phyloP scores from a whole-genome alignment of 1,140 invertebrate species.

The Grapholita molesta region DNA sequence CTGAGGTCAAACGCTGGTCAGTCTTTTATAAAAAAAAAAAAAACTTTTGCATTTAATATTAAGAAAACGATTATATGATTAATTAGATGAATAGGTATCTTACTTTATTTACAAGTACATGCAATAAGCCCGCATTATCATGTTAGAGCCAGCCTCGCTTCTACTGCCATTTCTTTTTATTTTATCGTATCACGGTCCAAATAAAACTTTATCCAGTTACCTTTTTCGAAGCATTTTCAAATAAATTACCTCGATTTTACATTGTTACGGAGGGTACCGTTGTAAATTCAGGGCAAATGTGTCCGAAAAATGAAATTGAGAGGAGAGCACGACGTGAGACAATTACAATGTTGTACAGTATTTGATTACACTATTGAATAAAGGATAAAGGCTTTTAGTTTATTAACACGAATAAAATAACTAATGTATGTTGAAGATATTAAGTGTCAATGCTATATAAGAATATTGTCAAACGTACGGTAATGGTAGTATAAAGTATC shows the following conservation, averaged over 20 bases:
- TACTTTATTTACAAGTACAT: not conserved
- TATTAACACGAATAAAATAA: too few species aligned
- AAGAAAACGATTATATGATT: too few species aligned
- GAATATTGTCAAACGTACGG: too few species aligned
- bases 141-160: not conserved
- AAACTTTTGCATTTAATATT: too few species aligned
- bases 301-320: not conserved
- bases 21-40: too few species aligned
- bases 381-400: too few species aligned
- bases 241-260: conserved; percentile 10
- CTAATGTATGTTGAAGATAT: too few species aligned
- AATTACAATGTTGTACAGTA: not conserved
- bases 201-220: conserved; percentile 18
- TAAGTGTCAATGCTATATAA: too few species aligned
- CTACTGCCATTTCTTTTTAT: conserved; percentile 1
- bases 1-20: too few species aligned
- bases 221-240: not conserved
- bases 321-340: not conserved
- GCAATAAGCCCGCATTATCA: not conserved
- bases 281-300: conserved; percentile 6
- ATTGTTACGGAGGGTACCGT: not conserved
- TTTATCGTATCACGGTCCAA: conserved; percentile 4
- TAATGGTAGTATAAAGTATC: too few species aligned
- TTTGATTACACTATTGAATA: too few species aligned
- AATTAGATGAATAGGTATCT: not conserved